phyloP scores from a whole-genome alignment of 2,888 invertebrate genomes.

The Platycnemis pennipes region DNA sequence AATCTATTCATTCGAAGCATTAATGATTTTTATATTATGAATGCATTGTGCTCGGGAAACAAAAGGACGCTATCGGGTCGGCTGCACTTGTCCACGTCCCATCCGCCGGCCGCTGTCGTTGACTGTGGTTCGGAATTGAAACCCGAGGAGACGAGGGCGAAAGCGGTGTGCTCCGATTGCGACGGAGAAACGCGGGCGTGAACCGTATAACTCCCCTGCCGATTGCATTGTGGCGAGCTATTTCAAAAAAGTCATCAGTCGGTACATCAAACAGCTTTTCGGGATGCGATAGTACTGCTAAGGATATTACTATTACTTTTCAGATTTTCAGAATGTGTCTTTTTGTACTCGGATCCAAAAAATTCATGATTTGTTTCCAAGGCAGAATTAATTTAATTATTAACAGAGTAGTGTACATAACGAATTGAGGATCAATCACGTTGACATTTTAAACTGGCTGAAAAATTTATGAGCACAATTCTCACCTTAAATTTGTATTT shows the following conservation, averaged over 20 bases:
- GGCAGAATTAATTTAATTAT: too few species aligned
- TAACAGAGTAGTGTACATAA: too few species aligned
- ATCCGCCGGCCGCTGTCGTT: not conserved
- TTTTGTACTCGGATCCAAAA: too few species aligned
- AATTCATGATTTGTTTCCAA: too few species aligned
- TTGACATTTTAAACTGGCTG: too few species aligned
- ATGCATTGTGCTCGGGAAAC: not conserved
- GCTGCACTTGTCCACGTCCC: not conserved
- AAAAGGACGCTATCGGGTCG: not conserved
- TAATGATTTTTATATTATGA: not conserved
- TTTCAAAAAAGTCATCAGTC: not conserved
- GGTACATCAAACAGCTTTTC: not conserved
- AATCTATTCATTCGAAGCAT: not conserved
- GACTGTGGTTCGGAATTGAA: slow-evolving; percentile 23
- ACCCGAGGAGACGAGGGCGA: not conserved
- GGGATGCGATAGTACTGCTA: not conserved
- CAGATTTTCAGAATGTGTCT: too few species aligned
- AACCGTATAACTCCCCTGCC: not conserved
- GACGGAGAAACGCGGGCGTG: not conserved
- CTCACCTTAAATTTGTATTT: too few species aligned
- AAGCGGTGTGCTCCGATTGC: not conserved
- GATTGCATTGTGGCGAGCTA: not conserved
- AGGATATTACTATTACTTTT: too few species aligned
- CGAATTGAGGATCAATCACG: too few species aligned
- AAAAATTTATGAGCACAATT: too few species aligned